phyloP scores from a whole-genome alignment of 1,140 invertebrate genomes.

The Drosophila pseudoananassae region DNA sequence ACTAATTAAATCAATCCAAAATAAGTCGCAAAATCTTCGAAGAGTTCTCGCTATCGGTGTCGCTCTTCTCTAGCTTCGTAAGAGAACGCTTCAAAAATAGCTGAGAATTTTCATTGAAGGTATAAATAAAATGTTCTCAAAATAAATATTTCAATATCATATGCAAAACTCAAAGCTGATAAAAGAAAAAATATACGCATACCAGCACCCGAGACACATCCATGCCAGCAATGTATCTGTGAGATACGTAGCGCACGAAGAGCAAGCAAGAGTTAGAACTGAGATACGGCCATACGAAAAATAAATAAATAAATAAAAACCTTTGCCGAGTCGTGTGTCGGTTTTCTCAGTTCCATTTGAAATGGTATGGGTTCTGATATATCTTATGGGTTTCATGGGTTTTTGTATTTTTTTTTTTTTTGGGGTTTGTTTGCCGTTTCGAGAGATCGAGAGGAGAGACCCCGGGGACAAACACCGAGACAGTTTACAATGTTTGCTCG shows the following conservation, averaged over 20 bases:
- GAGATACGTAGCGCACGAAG: conserved; percentile 38
- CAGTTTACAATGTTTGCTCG: conserved; percentile 53
- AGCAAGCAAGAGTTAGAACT: conserved; percentile 19
- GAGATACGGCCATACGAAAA: conserved; percentile 7
- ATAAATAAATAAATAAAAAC: conserved; percentile 10
- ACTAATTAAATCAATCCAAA: conserved; percentile 75
- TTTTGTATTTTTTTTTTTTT: neutral
- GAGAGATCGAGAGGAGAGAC: conserved; percentile 16
- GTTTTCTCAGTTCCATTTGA: conserved; percentile 28
- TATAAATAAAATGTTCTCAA: conserved; percentile 65
- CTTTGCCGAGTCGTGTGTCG: conserved; percentile 26
- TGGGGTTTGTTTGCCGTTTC: conserved; percentile 45
- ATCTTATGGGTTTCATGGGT: neutral
- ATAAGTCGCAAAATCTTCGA: conserved; percentile 68
- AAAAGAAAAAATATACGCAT: conserved; percentile 13
- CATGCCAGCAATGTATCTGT: conserved; percentile 38
- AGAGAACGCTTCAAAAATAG: conserved; percentile 50
- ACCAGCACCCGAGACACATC: conserved; percentile 4
- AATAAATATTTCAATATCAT: conserved; percentile 59
- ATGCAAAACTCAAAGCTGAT: conserved; percentile 49
- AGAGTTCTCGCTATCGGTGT: conserved; percentile 11
- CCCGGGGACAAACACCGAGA: conserved; percentile 34
- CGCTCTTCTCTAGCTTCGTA: neutral
- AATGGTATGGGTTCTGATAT: conserved; percentile 5
- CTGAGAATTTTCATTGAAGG: conserved; percentile 55